Conservation (phyloP, 2,797 vertebrate species). For the Silurus aristotelis region DNA sequence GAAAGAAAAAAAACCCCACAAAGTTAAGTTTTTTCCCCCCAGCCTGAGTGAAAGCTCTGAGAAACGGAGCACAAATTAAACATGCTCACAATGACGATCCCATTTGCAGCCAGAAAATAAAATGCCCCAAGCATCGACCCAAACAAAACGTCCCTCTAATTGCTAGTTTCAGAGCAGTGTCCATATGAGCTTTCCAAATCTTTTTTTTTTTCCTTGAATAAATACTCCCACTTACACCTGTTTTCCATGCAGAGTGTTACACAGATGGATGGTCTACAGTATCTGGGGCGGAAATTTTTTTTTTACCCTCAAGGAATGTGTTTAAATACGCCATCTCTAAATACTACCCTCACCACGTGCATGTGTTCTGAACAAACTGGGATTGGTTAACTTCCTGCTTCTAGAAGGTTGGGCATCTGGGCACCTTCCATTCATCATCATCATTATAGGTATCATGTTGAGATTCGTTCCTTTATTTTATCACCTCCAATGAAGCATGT, state of each 20-base stretch:
- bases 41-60: background rate
- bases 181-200: constrained; percentile 13
- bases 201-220: constrained; percentile 1
- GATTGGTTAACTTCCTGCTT: background rate
- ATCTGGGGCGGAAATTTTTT: constrained; percentile 22
- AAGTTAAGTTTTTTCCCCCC: too few species aligned
- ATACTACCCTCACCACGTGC: constrained; percentile 12
- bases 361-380: constrained; percentile 2
- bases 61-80: background rate
- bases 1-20: too few species aligned
- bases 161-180: constrained; percentile 14
- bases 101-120: background rate
- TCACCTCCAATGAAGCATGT: background rate
- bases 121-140: constrained; percentile 10
- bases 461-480: background rate
- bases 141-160: constrained; percentile 4
- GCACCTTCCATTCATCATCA: background rate
- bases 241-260: constrained; percentile 24
- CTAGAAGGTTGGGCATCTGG: background rate
- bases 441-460: background rate
- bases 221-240: constrained; percentile 43
- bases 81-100: background rate
- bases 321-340: constrained; percentile 44
- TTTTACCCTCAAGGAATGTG: background rate
- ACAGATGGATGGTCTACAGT: constrained; percentile 33